Base-by-base conservation (phyloP, 2,113 vertebrate species). In the Sarotherodon lohbergeri region DNA sequence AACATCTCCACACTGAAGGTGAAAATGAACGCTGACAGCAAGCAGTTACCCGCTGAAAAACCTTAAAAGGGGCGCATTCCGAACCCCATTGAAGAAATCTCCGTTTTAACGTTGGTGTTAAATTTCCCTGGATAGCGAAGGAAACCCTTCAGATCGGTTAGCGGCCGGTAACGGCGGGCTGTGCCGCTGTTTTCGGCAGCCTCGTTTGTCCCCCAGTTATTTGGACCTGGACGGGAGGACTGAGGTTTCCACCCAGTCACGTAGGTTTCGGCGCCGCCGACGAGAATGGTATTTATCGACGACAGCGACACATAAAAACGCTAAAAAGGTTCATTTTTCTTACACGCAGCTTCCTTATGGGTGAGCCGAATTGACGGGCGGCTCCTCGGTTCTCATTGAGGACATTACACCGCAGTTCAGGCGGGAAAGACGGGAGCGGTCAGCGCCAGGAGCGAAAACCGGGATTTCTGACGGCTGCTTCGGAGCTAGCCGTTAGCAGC, bases 161-260 rank as follows among this genome's bases (percentile, higher is more conserved):
- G 2, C 19, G 1, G 19, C 1, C 14, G 9, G 32, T 52, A n/a
- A n/a, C 48, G 3, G 7, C 1, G 2, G 52, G 1, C 9, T 32
- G 2, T 32, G 5, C 2, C 5, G 6, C 13, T 22, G 4, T 3
- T 48, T 71, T 1, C 13, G 52, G 2, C 39, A 32, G 5, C 4
- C 29, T 2, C 12, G 6, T 1, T 22, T 11, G 1, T 14, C 27
- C 16, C 7, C n/a, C 4, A 52, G 5, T 24, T 2, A 34, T 39
- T 78, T 52, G 4, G 19, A 7, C 27, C 7, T 66, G 39, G 0
- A 10, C 17, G 1, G 19, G 11, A 34, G 22, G 7, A 9, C 36
- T 55, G n/a, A 41, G 9, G 80, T 43, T 34, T 6, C 87, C 34
- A 76, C 82, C 80, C 83, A 55, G 84, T 85, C 85, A 71, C 76